These are phyloP conservation scores for Adelosebastes latens DNA, from an alignment of 2,797 vertebrate species.

Conservation along the genomic window DNA sequence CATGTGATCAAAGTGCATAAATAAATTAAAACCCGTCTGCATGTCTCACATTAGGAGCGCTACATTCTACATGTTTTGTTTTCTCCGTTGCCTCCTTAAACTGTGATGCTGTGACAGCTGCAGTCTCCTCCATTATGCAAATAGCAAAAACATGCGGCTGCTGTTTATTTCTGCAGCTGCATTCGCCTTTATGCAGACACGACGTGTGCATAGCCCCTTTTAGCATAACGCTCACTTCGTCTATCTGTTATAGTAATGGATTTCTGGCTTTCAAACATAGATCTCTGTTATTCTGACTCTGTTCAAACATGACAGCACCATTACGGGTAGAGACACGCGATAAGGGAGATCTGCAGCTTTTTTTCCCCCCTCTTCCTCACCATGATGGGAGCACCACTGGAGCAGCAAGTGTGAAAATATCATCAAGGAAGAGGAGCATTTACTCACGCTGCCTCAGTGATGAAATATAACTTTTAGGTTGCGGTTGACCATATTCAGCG, in stretches of 20 bases:
- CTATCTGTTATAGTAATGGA: slow-evolving; percentile 21
- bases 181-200: background rate
- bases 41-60: slow-evolving; percentile 7
- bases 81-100: slow-evolving; percentile 1
- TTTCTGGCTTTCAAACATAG: slow-evolving; percentile 17
- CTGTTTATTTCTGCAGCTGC: slow-evolving; percentile 28
- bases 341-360: slow-evolving; percentile 1
- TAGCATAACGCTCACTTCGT: slow-evolving; percentile 14
- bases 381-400: slow-evolving; percentile 9
- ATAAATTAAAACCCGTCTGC: slow-evolving; percentile 11
- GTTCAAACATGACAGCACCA: slow-evolving; percentile 34
- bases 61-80: slow-evolving; percentile 17
- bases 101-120: slow-evolving; percentile 21
- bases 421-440: slow-evolving; percentile 2
- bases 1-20: background rate
- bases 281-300: slow-evolving; percentile 30
- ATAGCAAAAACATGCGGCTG: slow-evolving; percentile 7
- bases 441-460: slow-evolving; percentile 10
- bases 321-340: slow-evolving; percentile 24
- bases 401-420: slow-evolving; percentile 16
- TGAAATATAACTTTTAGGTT: slow-evolving; percentile 21
- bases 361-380: background rate
- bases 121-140: slow-evolving; percentile 48
- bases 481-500: background rate
- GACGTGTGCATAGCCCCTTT: slow-evolving; percentile 15